Base-by-base conservation (phyloP, 2,888 invertebrate species). In the Zaprionus obscuricornis region DNA sequence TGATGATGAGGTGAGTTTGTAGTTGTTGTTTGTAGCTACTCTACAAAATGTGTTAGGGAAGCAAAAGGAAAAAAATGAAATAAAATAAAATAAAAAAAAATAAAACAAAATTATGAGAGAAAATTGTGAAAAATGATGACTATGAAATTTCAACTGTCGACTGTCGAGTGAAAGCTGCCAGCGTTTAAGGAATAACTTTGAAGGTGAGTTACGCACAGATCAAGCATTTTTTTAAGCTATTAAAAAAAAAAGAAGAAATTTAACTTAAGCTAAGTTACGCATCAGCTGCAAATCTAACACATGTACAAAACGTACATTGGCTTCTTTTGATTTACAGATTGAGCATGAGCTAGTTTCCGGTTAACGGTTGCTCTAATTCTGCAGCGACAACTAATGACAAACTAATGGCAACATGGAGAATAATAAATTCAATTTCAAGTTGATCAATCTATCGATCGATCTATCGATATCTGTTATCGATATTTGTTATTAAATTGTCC, bases 1-100 rank as follows among this genome's bases (percentile, higher is more conserved):
- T 93, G 96, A 96, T 94, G 96, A 96, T 94, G 96, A 96, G 93
- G 96, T 96, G 93, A 96, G 96, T n/a, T n/a, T n/a, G n/a, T n/a
- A n/a, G n/a, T n/a, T n/a, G n/a, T n/a, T n/a, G 96, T 96, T 92
- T 91, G 95, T 93, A 91, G 89, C 88, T 33, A 7, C 22, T 22
- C 4, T 22, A 22, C 22, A 22, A 5, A 22, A 22, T 7, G 4
- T 22, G 22, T 22, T n/a, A n/a, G n/a, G n/a, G n/a, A n/a, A n/a
- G n/a, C n/a, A n/a, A n/a, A n/a, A n/a, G n/a, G n/a, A n/a, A n/a
- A n/a, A n/a, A n/a, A n/a, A n/a, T n/a, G n/a, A n/a, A n/a, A n/a
- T n/a, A n/a, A n/a, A n/a, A n/a, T n/a, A n/a, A n/a, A n/a, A n/a
- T n/a, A n/a, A n/a, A n/a, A n/a, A n/a, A n/a, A n/a, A n/a, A n/a